phyloP scores from a whole-genome alignment of 2,797 vertebrate species.

The Diceros bicornis region DNA sequence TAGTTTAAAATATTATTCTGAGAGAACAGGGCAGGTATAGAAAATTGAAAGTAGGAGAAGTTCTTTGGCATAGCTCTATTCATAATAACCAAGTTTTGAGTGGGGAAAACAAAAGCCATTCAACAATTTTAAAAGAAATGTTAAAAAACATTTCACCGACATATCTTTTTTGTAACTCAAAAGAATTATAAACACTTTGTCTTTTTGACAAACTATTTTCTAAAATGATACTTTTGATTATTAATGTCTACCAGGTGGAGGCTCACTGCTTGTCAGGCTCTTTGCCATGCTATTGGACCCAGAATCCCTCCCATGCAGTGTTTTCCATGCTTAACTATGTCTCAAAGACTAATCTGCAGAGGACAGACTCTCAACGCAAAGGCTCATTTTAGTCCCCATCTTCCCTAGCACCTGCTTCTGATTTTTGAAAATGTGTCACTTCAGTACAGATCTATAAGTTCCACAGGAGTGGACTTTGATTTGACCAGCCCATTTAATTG shows the following conservation, averaged over 20 bases:
- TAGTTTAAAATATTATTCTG: constrained; percentile 52
- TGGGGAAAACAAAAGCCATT: constrained; percentile 56
- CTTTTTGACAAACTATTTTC: constrained; percentile 57
- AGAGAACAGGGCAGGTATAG: neutral
- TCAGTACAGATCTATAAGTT: constrained; percentile 30
- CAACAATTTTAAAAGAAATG: constrained; percentile 7
- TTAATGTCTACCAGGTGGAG: neutral
- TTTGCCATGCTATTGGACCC: neutral
- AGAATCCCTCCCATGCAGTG: neutral
- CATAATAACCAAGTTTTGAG: constrained; percentile 58
- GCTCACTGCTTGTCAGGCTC: neutral
- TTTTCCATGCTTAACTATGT: neutral
- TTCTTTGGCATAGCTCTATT: neutral
- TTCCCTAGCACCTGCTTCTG: constrained; percentile 5
- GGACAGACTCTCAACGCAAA: neutral
- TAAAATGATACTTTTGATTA: constrained; percentile 46
- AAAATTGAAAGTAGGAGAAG: constrained; percentile 14
- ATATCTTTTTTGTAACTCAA: neutral
- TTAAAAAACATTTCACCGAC: constrained; percentile 1
- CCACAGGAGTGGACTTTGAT: neutral
- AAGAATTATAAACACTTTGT: constrained; percentile 46
- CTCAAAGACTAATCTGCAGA: neutral
- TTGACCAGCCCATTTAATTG: neutral
- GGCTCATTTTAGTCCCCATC: neutral
- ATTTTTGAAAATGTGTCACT: constrained; percentile 50